phyloP scores from a whole-genome alignment of 2,888 invertebrate genomes.

The Lamellibrachia satsuma region DNA sequence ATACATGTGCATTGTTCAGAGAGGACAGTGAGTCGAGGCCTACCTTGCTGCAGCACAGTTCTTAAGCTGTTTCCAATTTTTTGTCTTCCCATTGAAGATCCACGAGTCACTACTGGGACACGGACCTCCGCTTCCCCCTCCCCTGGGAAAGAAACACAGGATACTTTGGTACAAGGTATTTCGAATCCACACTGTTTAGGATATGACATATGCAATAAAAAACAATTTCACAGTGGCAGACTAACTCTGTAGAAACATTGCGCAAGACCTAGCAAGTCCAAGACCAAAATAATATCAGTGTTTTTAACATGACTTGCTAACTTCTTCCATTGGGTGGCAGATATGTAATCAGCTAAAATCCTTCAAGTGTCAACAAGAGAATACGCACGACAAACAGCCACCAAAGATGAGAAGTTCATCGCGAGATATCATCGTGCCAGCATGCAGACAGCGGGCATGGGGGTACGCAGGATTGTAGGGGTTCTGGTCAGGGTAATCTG shows the following conservation, averaged over 20 bases:
- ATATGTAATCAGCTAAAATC: no score
- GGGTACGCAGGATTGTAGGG: conserved; percentile 46
- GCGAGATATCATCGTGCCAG: conserved; percentile 41
- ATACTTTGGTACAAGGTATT: no score
- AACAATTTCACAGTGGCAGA: no score
- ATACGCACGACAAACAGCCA: conserved; percentile 47
- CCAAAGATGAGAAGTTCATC: conserved; percentile 46
- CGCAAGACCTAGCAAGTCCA: no score
- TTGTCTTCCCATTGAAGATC: conserved; percentile 42
- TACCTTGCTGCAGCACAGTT: conserved; percentile 43
- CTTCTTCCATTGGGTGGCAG: not conserved
- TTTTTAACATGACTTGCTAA: not conserved
- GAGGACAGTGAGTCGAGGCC: not conserved
- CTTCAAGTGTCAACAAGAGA: not conserved
- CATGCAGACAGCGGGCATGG: conserved; percentile 45
- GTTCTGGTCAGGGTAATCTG: conserved; percentile 32
- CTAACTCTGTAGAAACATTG: no score
- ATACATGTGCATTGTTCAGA: not conserved
- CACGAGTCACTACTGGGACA: conserved; percentile 50
- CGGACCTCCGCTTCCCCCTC: conserved; percentile 46
- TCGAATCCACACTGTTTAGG: no score
- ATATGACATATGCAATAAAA: no score
- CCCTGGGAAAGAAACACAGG: conserved; percentile 37
- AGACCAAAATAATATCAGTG: no score
- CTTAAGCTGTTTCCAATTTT: conserved; percentile 40